Conservation (phyloP, 2,888 invertebrate genomes). For the Clistopyga incitator region DNA sequence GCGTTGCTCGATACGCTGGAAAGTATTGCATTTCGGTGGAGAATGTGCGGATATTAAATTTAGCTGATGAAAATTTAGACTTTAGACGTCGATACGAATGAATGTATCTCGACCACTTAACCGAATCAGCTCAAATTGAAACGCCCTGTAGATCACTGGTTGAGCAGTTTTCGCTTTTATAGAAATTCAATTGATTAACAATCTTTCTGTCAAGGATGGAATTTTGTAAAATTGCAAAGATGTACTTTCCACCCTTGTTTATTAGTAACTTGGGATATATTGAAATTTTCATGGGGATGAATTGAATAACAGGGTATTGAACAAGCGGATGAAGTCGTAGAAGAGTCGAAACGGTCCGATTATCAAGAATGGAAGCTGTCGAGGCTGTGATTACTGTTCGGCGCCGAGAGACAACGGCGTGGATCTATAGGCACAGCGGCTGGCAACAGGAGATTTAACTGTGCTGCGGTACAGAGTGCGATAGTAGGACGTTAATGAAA, state of each 20-base stretch:
- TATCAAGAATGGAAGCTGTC: slow-evolving; percentile 50
- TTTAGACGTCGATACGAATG: too few species aligned
- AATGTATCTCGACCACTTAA: too few species aligned
- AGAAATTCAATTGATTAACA: too few species aligned
- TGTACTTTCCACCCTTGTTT: too few species aligned
- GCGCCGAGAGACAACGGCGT: slow-evolving; percentile 14
- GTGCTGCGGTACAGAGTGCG: slow-evolving; percentile 29
- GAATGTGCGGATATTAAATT: not conserved
- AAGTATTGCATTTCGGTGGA: not conserved
- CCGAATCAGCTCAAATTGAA: not conserved
- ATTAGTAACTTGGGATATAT: not conserved
- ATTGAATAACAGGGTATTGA: not conserved
- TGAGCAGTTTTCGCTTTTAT: too few species aligned
- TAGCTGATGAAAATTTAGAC: not conserved
- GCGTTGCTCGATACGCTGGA: not conserved
- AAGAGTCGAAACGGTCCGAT: slow-evolving; percentile 54
- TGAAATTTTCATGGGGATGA: not conserved
- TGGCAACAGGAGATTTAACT: slow-evolving; percentile 10
- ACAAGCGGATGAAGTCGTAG: slow-evolving; percentile 52
- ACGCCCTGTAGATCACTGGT: too few species aligned
- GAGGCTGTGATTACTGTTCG: slow-evolving; percentile 39
- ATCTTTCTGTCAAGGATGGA: too few species aligned
- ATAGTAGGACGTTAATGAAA: slow-evolving; percentile 77
- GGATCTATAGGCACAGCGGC: not conserved
- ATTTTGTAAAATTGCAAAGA: too few species aligned